phyloP scores from a whole-genome alignment of 2,888 invertebrate genomes.

The Lithophane ornitopus region DNA sequence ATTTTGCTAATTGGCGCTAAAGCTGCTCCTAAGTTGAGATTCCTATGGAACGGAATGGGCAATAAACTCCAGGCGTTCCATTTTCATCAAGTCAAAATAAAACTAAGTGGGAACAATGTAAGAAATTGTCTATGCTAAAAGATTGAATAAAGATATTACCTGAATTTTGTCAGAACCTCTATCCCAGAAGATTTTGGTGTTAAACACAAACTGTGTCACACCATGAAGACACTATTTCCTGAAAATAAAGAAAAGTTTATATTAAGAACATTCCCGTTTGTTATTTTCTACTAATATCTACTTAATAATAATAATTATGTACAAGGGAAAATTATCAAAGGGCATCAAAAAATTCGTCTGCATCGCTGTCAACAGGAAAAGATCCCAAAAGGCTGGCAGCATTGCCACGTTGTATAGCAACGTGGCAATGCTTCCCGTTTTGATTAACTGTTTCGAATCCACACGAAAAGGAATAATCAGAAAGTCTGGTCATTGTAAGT shows the following conservation, averaged over 20 bases:
- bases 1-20: slow-evolving; percentile 2
- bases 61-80: slow-evolving; percentile 4
- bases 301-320: too few species aligned
- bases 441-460: background rate
- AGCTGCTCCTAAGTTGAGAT: background rate
- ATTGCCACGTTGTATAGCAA: too few species aligned
- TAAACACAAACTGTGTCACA: slow-evolving; percentile 29
- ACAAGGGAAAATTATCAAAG: too few species aligned
- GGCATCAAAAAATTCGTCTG: too few species aligned
- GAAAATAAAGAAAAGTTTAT: slow-evolving; percentile 37
- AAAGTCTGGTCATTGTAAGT: background rate
- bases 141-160: slow-evolving; percentile 46
- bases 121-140: background rate
- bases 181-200: slow-evolving; percentile 2
- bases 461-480: background rate
- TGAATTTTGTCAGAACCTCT: slow-evolving; percentile 24
- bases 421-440: too few species aligned
- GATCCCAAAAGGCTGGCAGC: too few species aligned
- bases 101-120: background rate
- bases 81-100: slow-evolving; percentile 15
- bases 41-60: background rate
- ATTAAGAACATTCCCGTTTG: background rate
- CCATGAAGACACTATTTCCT: slow-evolving; percentile 44
- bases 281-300: too few species aligned
- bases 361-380: too few species aligned